Conservation (phyloP, 2,888 invertebrate genomes). For the Trimorus sp. region DNA sequence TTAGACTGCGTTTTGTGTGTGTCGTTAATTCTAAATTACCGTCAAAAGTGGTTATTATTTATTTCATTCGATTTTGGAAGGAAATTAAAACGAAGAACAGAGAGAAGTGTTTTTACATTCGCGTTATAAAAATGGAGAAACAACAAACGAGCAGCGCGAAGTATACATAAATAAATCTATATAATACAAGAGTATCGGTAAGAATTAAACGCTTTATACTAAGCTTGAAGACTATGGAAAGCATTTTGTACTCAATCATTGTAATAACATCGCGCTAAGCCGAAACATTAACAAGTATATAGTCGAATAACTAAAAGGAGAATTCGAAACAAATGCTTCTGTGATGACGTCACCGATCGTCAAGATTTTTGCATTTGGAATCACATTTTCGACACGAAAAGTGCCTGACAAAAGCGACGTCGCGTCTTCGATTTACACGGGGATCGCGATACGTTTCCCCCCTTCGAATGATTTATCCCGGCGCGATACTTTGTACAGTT, state of each 20-base stretch:
- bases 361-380: constrained; percentile 73
- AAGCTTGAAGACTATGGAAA: constrained; percentile 77
- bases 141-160: constrained; percentile 15
- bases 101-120: no score
- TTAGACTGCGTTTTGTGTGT: no score
- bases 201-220: constrained; percentile 78
- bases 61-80: no score
- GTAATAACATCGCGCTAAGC: constrained; percentile 79
- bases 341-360: constrained; percentile 80
- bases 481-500: constrained; percentile 21
- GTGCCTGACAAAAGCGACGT: constrained; percentile 63
- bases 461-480: constrained; percentile 17
- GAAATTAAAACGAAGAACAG: no score
- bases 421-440: constrained; percentile 30
- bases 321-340: constrained; percentile 76
- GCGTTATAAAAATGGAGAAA: no score
- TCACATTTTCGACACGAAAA: constrained; percentile 66
- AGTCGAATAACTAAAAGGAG: constrained; percentile 73
- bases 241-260: constrained; percentile 80
- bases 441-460: constrained; percentile 37
- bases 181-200: constrained; percentile 73
- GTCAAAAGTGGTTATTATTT: no score
- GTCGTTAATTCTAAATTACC: no score
- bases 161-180: constrained; percentile 57
- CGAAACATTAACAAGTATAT: constrained; percentile 73